Conservation (phyloP, 1,140 invertebrate genomes). For the Phenacoccus solenopsis region DNA sequence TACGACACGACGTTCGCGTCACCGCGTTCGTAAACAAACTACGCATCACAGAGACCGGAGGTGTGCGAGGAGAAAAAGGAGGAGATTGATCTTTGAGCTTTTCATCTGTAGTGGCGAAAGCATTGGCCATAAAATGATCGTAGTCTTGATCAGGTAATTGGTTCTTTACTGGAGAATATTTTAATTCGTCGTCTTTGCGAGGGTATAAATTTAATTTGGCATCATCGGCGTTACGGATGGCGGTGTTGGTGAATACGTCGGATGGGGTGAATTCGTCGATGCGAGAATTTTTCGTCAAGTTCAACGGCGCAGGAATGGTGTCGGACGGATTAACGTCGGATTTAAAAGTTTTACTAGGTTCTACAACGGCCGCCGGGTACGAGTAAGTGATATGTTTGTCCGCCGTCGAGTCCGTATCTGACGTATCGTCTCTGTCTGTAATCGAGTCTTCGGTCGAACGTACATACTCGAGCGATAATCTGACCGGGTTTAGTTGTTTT, state of each 20-base stretch:
- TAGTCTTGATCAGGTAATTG: background rate
- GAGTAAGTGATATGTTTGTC: conserved; percentile 7
- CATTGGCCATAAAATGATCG: background rate
- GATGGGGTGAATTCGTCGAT: background rate
- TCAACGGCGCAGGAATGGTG: background rate
- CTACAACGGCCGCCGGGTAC: background rate
- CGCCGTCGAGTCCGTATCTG: background rate
- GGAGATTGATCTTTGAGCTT: conserved; percentile 8
- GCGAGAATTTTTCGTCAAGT: background rate
- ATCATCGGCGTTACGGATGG: background rate
- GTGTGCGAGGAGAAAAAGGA: background rate
- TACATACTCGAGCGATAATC: background rate
- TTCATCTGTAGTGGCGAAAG: background rate
- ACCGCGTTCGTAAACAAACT: conserved; percentile 5
- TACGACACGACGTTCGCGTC: conserved; percentile 31
- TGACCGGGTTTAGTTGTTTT: conserved; percentile 6
- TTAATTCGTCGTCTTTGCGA: background rate
- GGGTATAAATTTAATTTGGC: background rate
- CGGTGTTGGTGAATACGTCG: background rate
- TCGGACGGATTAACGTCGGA: background rate
- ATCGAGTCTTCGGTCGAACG: background rate
- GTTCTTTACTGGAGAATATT: background rate
- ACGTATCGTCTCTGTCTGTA: background rate
- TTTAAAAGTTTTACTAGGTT: background rate
- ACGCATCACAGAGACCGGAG: background rate